phyloP scores from a whole-genome alignment of 2,797 vertebrate genomes.

The Artibeus jamaicensis region DNA sequence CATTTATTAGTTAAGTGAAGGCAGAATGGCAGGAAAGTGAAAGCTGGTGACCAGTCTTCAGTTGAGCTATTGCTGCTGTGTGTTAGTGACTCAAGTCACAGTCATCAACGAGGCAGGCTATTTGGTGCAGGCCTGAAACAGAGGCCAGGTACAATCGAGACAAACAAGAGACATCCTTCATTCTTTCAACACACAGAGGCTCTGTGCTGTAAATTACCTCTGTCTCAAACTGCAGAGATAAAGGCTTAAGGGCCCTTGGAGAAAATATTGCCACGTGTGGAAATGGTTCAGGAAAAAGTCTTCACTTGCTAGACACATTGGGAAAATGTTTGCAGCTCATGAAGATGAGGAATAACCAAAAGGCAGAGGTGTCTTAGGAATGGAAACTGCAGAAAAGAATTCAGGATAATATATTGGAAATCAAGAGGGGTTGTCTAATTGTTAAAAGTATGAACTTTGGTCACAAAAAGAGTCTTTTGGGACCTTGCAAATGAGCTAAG shows the following conservation, averaged over 20 bases:
- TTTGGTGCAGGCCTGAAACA: neutral
- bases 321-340: neutral
- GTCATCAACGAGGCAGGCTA: neutral
- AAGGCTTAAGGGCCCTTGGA: neutral
- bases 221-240: neutral
- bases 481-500: neutral
- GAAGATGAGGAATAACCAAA: neutral
- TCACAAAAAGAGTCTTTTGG: neutral
- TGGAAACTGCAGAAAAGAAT: neutral
- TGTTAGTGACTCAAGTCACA: neutral
- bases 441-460: neutral
- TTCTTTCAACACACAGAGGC: neutral
- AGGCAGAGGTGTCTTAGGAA: neutral
- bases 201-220: neutral
- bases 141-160: neutral
- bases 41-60: neutral
- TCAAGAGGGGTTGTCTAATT: neutral
- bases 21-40: neutral
- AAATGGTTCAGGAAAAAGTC: neutral
- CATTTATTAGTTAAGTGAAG: neutral
- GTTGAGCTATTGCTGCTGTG: neutral
- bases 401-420: neutral
- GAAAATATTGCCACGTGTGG: neutral
- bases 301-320: neutral
- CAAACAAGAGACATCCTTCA: conserved; percentile 27